Conservation (phyloP, 2,113 vertebrate genomes). For the Columba janthina region DNA sequence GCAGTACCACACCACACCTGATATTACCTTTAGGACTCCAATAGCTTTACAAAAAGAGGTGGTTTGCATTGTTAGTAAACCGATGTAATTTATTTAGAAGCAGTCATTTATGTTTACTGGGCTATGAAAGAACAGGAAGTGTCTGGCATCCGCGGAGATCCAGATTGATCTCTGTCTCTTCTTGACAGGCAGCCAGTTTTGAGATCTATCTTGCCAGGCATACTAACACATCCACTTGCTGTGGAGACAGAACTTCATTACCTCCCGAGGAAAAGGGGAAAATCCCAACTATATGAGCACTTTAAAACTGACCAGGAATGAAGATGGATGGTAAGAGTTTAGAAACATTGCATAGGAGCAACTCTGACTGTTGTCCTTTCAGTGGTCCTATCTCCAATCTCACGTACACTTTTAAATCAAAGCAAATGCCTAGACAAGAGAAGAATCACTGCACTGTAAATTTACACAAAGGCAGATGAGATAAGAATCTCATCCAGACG, state of each 20-base stretch:
- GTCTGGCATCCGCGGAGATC: constrained; percentile 59
- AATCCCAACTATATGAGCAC: neutral
- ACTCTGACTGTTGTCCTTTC: neutral
- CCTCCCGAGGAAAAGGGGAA: neutral
- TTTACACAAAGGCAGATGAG: constrained; percentile 2
- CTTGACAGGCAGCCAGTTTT: constrained; percentile 55
- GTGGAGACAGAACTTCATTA: neutral
- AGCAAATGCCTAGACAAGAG: neutral
- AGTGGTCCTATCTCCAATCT: neutral
- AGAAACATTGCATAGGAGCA: neutral
- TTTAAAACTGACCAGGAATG: neutral
- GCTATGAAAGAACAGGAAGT: constrained; percentile 59
- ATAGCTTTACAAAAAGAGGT: constrained; percentile 12
- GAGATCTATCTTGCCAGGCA: constrained; percentile 30
- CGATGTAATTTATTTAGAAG: constrained; percentile 46
- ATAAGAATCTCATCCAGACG: constrained; percentile 8
- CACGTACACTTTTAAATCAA: neutral
- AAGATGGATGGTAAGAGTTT: neutral
- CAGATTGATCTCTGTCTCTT: constrained; percentile 60
- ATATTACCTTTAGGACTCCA: neutral
- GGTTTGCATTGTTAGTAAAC: constrained; percentile 55
- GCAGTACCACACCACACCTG: neutral
- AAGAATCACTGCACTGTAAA: neutral
- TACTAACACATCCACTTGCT: constrained; percentile 9
- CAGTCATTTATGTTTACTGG: constrained; percentile 61